Evolutionary conservation across 2,797 vertebrate genomes (phyloP).

Genomic region (Myripristis jacobus): DNA sequence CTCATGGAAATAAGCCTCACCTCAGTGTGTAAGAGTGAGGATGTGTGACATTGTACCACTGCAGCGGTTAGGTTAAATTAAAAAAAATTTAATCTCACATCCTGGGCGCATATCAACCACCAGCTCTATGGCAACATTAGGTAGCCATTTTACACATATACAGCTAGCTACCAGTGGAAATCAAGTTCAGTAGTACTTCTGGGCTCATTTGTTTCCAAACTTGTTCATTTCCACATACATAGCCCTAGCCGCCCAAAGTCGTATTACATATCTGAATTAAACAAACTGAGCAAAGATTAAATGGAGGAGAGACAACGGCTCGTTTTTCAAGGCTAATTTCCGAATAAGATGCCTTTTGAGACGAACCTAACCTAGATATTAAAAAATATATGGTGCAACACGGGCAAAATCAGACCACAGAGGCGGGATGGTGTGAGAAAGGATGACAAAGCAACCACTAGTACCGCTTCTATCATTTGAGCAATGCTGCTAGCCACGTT

Average conservation of each 20-base stretch:
- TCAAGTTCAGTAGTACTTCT: too few species aligned
- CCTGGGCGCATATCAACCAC: background rate
- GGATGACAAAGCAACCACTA: conserved; percentile 50
- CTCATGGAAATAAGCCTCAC: background rate
- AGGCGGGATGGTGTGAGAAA: conserved; percentile 4
- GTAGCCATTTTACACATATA: background rate
- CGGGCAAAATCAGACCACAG: background rate
- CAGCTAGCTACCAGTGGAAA: background rate
- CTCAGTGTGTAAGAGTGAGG: background rate
- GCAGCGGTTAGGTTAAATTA: too few species aligned
- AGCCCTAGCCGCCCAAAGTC: too few species aligned
- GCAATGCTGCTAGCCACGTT: conserved; percentile 27
- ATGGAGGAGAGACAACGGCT: too few species aligned
- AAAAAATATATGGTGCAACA: background rate
- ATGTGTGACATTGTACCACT: background rate
- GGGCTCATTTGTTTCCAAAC: background rate
- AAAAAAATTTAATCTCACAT: too few species aligned
- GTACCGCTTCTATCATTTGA: background rate
- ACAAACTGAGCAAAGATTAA: background rate
- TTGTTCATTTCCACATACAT: too few species aligned
- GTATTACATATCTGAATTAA: background rate
- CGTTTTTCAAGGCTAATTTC: background rate
- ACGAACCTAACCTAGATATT: rapidly evolving
- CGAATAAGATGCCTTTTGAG: background rate
- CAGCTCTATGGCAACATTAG: conserved; percentile 6